Percentiles rank a stretch among this genome's conserved stretches.
Evolutionary conservation across 2,797 vertebrate species (phyloP).

Genomic region (Danio albolineatus): DNA sequence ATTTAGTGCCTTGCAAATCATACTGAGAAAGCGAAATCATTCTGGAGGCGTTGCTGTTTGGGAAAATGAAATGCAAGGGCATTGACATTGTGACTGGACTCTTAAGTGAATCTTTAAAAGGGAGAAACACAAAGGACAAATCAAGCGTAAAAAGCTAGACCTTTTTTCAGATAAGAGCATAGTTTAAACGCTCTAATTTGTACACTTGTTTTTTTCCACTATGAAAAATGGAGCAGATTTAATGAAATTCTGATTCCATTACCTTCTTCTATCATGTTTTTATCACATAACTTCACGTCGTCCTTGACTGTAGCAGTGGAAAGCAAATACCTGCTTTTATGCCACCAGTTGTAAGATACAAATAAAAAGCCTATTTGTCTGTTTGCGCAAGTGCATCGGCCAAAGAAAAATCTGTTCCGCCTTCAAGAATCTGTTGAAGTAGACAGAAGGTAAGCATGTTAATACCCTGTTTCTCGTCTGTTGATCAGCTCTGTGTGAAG

Average conservation of each 20-base stretch:
- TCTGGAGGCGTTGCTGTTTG: conserved; percentile 18
- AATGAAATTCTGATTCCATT: conserved; percentile 68
- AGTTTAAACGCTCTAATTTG: conserved; percentile 38
- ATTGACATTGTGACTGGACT: conserved; percentile 53
- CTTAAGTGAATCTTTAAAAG: conserved; percentile 56
- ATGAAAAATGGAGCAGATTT: conserved; percentile 61
- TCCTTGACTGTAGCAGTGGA: conserved; percentile 43
- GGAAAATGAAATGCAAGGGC: conserved; percentile 57
- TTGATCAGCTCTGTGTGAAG: conserved; percentile 42
- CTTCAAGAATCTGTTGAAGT: conserved; percentile 49
- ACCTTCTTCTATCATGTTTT: conserved; percentile 61
- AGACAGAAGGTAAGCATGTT: conserved; percentile 55
- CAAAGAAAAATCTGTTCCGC: conserved; percentile 49
- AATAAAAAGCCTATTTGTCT: conserved; percentile 67
- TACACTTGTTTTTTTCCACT: conserved; percentile 29
- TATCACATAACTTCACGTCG: conserved; percentile 62
- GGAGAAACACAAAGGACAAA: conserved; percentile 53
- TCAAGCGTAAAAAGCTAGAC: conserved; percentile 53
- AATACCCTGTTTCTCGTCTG: conserved; percentile 27
- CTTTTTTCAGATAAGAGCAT: conserved; percentile 53
- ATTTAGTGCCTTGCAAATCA: conserved; percentile 21
- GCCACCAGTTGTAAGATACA: conserved; percentile 45
- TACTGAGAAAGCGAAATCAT: conserved; percentile 41
- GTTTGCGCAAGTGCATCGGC: conserved; percentile 42
- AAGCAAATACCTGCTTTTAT: conserved; percentile 51